Evolutionary conservation across 2,797 vertebrate genomes (phyloP), one percentile per base, ranked within the genome.

Genomic region (Anguilla marmorata): DNA sequence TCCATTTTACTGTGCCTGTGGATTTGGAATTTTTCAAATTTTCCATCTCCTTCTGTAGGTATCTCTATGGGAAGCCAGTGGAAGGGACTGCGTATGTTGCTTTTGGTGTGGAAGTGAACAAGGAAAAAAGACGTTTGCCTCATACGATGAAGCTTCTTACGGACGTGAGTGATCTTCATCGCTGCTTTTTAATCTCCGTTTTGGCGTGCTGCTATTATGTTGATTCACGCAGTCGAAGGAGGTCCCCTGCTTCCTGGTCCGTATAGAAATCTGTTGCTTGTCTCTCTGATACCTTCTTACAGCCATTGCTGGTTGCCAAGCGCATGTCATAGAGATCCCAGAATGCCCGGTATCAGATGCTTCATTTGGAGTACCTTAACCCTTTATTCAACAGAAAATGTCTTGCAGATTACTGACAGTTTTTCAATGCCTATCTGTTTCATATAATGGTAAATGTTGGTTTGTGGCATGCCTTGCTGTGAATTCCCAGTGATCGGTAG

Each of bases 21-120:
- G 63, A 66, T 5, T 19, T 63, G 5, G 37, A 5, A 63, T 16
- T 72, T 11, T 45, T 72, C 50, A 52, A 41, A 41, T 41, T 41
- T 41, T 85, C 21, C 52, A 30, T 74, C 19, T 50, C 84, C 84
- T 87, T 52, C 89, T 87, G 66, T 87, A 96, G 95, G 19, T 96
- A 95, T 88, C 82, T 96, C 86, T 96, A 94, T 8, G 95, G 94
- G 0, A 72, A 95, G 89, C 92, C 93, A 0, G 96, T 96, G 19
- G 88, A 93, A 86, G 95, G 96, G 4, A 94, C 90, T 0, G 96
- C 96, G 1, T 96, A 95, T 0, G 93, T 96, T 41, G 91, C 95
- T 90, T 96, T 96, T 86, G 96, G 96, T 86, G 91, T 96, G 48
- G 93, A 93, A 88, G 87, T 89, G 1, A 90, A 95, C 87, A 92